Evolutionary conservation across 35 echinoderm and acorn worm genomes (phyloP).

Genomic region (Heliocidaris erythrogramma): DNA sequence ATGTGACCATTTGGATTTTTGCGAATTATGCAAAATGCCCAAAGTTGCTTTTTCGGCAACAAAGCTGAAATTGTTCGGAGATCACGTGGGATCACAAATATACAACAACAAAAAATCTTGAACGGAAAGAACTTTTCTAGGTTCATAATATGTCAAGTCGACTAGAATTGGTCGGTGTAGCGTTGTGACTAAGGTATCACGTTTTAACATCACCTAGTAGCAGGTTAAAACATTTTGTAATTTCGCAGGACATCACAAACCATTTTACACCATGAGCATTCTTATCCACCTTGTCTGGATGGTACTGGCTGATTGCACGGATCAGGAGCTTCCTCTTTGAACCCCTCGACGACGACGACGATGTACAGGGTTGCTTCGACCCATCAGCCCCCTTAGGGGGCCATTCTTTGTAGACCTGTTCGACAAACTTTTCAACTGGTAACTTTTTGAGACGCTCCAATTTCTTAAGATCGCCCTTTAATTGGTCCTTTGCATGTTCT

Average conservation of each 20-base stretch:
- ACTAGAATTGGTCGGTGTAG: too few species aligned
- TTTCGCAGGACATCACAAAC: constrained; percentile 50
- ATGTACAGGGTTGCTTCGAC: neutral
- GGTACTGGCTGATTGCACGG: constrained; percentile 44
- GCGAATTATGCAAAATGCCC: too few species aligned
- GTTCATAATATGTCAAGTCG: too few species aligned
- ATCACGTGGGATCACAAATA: too few species aligned
- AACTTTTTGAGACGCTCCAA: neutral
- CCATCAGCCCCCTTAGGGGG: neutral
- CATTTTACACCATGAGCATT: constrained; percentile 49
- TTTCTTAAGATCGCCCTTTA: neutral
- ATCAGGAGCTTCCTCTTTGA: constrained; percentile 43
- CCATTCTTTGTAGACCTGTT: neutral
- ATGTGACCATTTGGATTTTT: too few species aligned
- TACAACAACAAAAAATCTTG: too few species aligned
- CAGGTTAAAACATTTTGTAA: constrained; percentile 28
- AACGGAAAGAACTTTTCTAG: too few species aligned
- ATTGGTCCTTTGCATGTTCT: neutral
- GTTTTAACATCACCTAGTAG: neutral
- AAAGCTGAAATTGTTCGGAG: too few species aligned
- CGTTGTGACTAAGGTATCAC: neutral
- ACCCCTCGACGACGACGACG: neutral
- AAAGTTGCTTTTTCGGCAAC: too few species aligned
- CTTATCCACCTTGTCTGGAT: constrained; percentile 58
- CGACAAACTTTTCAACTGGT: neutral